Conservation (phyloP, 2,888 invertebrate genomes). For the Candidula unifasciata region DNA sequence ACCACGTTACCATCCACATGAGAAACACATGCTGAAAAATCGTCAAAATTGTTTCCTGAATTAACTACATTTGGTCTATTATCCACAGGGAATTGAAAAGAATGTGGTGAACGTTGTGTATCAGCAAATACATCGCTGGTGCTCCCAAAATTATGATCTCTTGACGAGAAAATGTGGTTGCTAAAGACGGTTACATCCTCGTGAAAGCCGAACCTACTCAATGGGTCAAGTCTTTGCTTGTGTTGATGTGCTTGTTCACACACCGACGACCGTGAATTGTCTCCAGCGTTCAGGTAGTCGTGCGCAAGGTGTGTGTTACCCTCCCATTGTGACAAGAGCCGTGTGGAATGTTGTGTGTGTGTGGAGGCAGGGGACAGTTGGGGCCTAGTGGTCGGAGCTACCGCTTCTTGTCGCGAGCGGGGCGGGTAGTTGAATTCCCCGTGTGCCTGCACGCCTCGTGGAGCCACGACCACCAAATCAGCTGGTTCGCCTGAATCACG, state of each 20-base stretch:
- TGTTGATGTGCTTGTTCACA: slow-evolving; percentile 9
- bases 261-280: not conserved
- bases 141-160: not conserved
- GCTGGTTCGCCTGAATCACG: not conserved
- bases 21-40: not conserved
- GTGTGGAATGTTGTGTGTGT: not conserved
- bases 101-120: not conserved
- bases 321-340: not conserved
- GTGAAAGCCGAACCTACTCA: not conserved
- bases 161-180: not conserved
- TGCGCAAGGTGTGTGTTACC: not conserved
- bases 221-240: not conserved
- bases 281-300: not conserved
- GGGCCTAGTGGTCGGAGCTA: not conserved
- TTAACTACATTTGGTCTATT: not conserved
- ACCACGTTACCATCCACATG: not conserved
- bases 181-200: slow-evolving; percentile 26
- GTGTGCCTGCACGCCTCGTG: not conserved
- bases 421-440: not conserved
- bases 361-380: not conserved
- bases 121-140: not conserved
- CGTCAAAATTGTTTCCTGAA: not conserved
- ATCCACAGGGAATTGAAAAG: not conserved
- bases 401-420: not conserved
- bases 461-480: not conserved